Evolutionary conservation across 2,888 invertebrate species (phyloP).

Genomic region (Lasioglossum zephyrum): DNA sequence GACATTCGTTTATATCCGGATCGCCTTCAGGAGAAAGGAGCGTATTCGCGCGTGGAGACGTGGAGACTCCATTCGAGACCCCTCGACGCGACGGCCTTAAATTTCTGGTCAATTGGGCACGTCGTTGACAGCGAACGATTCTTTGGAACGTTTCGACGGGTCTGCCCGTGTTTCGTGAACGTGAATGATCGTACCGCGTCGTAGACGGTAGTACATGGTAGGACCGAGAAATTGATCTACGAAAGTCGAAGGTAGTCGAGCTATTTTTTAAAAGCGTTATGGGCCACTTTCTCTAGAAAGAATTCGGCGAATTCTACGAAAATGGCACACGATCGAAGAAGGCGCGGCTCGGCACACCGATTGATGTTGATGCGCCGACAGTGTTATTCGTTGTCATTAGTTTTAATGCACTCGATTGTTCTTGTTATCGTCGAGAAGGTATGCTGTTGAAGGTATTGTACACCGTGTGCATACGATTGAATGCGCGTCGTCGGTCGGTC

Average conservation of each 20-base stretch:
- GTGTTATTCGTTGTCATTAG: constrained; percentile 48
- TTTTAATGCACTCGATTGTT: constrained; percentile 42
- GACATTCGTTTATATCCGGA: background rate
- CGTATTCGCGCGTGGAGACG: background rate
- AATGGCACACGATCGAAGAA: background rate
- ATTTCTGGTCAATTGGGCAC: background rate
- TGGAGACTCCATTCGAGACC: background rate
- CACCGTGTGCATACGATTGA: constrained; percentile 7
- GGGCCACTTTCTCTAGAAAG: background rate
- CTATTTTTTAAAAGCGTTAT: background rate
- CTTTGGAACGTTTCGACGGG: background rate
- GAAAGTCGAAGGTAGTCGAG: background rate
- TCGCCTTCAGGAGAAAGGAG: background rate
- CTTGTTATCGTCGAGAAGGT: constrained; percentile 54
- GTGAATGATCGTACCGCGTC: background rate
- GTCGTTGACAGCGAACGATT: background rate
- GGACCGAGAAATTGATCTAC: background rate
- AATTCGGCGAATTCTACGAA: background rate
- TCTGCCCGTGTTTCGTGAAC: background rate
- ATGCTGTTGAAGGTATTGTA: background rate
- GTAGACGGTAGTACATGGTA: background rate
- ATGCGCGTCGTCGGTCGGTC: constrained; percentile 58
- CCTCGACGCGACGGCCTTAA: background rate
- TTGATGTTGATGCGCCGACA: background rate
- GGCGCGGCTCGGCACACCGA: background rate